phyloP scores from a whole-genome alignment of 2,888 invertebrate genomes.

The Diaprepes abbreviatus region DNA sequence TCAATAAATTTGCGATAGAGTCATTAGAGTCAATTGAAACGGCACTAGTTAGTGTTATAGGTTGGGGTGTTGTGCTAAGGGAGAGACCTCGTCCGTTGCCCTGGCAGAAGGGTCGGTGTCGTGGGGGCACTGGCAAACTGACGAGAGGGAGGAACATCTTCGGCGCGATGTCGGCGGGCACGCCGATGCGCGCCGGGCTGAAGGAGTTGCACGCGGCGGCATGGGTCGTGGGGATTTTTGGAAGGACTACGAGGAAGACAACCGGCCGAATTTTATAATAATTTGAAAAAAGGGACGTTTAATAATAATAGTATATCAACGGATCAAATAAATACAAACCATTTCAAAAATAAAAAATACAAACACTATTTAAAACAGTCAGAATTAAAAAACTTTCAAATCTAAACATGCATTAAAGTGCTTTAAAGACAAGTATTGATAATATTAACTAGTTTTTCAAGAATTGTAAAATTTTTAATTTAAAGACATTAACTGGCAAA shows the following conservation, averaged over 20 bases:
- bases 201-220: conserved; percentile 37
- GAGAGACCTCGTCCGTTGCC: conserved; percentile 39
- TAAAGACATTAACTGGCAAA: no score
- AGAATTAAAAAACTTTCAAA: no score
- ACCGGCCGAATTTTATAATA: conserved; percentile 12
- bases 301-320: no score
- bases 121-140: conserved; percentile 44
- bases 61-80: conserved; percentile 36
- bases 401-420: no score
- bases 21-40: conserved; percentile 21
- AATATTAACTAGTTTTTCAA: no score
- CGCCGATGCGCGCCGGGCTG: conserved; percentile 32
- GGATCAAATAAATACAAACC: no score
- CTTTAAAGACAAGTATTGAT: no score
- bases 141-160: conserved; percentile 45
- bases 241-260: conserved; percentile 4
- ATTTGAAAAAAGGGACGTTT: no score
- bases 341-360: no score
- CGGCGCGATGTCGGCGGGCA: conserved; percentile 34
- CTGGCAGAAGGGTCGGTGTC: conserved; percentile 43
- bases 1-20: conserved; percentile 26
- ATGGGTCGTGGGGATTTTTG: conserved; percentile 24
- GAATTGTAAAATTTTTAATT: no score
- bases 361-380: no score
- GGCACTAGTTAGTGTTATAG: conserved; percentile 42